Conservation (phyloP, 2,888 invertebrate species). For the Ectemnius cavifrons region DNA sequence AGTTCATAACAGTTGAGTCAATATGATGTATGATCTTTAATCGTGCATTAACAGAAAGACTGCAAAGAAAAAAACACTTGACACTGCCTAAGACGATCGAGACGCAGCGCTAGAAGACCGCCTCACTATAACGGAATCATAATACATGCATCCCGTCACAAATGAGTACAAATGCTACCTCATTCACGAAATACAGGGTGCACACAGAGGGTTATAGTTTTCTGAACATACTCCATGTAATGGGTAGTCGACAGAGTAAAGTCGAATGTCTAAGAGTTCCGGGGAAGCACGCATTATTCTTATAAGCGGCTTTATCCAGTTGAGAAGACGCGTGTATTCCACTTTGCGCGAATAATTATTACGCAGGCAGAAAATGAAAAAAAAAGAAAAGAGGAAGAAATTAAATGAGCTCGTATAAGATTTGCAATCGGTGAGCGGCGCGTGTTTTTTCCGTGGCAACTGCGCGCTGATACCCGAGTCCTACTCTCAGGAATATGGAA, state of each 20-base stretch:
- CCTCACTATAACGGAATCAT: constrained; percentile 59
- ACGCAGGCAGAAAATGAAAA: neutral
- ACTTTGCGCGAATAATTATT: neutral
- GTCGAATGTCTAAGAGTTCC: constrained; percentile 24
- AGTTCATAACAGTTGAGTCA: neutral
- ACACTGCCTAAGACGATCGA: constrained; percentile 36
- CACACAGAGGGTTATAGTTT: constrained; percentile 68
- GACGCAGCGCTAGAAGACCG: constrained; percentile 10
- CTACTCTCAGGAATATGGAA: constrained; percentile 76
- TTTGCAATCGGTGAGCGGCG: constrained; percentile 27
- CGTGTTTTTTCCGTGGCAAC: constrained; percentile 27
- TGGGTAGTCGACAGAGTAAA: constrained; percentile 61
- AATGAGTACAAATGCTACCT: constrained; percentile 77
- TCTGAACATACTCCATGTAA: constrained; percentile 65
- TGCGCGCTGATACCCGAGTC: constrained; percentile 53
- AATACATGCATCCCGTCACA: constrained; percentile 65
- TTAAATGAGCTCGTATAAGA: constrained; percentile 14
- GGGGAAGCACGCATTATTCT: neutral
- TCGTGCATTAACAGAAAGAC: constrained; percentile 8
- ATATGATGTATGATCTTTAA: neutral
- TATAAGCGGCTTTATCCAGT: neutral
- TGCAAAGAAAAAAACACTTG: constrained; percentile 16
- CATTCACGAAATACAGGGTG: constrained; percentile 77
- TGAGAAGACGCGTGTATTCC: neutral
- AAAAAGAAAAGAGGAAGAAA: constrained; percentile 33